phyloP scores from a whole-genome alignment of 1,140 invertebrate species.

The Pinna nobilis region DNA sequence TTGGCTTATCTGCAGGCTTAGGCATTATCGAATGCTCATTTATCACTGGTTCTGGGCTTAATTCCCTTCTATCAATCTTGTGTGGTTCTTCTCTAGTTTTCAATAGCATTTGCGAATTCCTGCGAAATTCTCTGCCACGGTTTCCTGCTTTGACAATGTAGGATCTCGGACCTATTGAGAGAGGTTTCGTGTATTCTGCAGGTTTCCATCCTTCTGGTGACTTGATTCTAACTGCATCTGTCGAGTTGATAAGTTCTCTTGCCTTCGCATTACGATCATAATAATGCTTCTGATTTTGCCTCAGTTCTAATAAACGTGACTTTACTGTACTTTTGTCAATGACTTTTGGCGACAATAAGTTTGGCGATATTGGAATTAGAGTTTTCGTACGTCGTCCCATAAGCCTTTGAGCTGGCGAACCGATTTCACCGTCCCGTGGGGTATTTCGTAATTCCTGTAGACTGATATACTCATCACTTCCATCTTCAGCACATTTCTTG shows the following conservation, averaged over 20 bases:
- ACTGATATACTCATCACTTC: constrained; percentile 18
- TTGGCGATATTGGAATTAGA: neutral
- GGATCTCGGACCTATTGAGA: neutral
- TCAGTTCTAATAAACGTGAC: neutral
- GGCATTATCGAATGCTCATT: neutral
- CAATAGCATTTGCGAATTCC: neutral
- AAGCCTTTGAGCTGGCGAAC: constrained; percentile 16
- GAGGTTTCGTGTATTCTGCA: neutral
- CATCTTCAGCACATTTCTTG: constrained; percentile 8
- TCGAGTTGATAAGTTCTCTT: neutral
- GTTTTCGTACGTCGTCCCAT: constrained; percentile 21
- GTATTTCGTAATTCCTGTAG: constrained; percentile 33
- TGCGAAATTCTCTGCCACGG: neutral
- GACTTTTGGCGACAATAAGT: constrained; percentile 11
- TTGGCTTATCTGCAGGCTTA: neutral
- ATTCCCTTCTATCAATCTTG: neutral
- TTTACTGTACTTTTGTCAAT: neutral
- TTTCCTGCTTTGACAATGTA: constrained; percentile 9
- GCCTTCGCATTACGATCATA: constrained; percentile 6
- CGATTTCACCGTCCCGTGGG: constrained; percentile 19
- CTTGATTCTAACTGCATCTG: constrained; percentile 7
- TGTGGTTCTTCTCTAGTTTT: constrained; percentile 18
- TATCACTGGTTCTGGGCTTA: neutral
- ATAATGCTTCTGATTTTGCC: constrained; percentile 15
- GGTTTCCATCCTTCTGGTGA: constrained; percentile 22